A percentile compares a stretch with the other conserved stretches of the same genome.
phyloP scores from a whole-genome alignment of 1,140 invertebrate genomes.

The Parasteatoda tepidariorum region DNA sequence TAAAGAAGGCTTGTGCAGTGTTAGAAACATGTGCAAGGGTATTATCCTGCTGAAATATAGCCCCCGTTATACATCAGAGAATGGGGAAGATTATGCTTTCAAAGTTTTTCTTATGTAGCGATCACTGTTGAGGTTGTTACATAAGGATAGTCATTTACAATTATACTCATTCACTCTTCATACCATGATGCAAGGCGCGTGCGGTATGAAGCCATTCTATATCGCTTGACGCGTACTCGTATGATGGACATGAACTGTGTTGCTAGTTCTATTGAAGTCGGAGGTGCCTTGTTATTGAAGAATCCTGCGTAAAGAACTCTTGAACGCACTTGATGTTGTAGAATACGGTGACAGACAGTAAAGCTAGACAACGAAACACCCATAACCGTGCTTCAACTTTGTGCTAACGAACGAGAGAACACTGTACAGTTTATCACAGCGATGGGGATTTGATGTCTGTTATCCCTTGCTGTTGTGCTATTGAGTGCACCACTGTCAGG shows the following conservation, averaged over 20 bases:
- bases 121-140: neutral
- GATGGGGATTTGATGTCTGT: neutral
- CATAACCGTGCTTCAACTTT: neutral
- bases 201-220: neutral
- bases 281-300: neutral
- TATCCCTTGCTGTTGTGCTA: neutral
- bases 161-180: neutral
- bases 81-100: neutral
- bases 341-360: neutral
- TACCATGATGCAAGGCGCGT: neutral
- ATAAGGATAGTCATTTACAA: neutral
- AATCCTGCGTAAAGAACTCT: neutral
- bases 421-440: neutral
- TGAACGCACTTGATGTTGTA: neutral
- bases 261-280: neutral
- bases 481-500: neutral
- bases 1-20: too few species aligned
- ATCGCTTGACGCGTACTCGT: neutral
- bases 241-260: neutral
- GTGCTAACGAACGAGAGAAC: neutral
- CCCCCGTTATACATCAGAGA: neutral
- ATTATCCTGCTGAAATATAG: neutral
- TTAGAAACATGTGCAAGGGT: too few species aligned
- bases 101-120: neutral
- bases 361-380: neutral